phyloP scores from a whole-genome alignment of 2,797 vertebrate species.

The Petrocephalus sullivani region DNA sequence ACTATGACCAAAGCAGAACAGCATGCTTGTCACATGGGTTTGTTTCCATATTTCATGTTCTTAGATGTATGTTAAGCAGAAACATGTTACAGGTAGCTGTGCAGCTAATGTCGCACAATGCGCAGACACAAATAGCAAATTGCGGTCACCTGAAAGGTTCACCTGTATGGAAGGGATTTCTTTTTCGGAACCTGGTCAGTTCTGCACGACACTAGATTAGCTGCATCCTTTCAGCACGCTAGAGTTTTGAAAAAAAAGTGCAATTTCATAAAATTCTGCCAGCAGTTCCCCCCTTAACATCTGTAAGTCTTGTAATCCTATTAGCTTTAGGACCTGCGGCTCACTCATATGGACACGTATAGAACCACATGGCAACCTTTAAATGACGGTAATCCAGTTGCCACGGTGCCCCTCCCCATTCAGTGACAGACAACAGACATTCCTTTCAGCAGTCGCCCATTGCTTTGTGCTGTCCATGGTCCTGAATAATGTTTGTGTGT shows the following conservation, averaged over 20 bases:
- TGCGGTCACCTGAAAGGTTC: background rate
- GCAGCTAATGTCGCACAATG: background rate
- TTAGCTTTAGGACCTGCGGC: background rate
- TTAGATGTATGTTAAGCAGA: background rate
- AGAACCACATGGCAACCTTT: background rate
- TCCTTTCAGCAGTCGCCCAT: background rate
- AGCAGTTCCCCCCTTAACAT: background rate
- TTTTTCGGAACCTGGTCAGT: background rate
- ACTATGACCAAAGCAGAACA: background rate
- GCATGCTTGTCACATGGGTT: background rate
- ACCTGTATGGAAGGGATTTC: background rate
- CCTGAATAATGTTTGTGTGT: conserved; percentile 57
- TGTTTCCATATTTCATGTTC: background rate
- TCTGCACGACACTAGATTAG: background rate
- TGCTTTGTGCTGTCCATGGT: conserved; percentile 66
- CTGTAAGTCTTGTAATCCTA: background rate
- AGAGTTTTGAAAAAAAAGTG: background rate
- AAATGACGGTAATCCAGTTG: background rate
- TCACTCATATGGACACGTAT: background rate
- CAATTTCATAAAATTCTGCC: background rate
- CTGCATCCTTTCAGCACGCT: background rate
- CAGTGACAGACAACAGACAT: background rate
- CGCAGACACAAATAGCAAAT: background rate
- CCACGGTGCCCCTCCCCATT: background rate
- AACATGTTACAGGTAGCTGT: background rate